Percentiles rank a stretch among this genome's conserved stretches.
These are phyloP conservation scores for Mya arenaria DNA, from an alignment of 1,140 invertebrate genomes.

Conservation along the genomic window DNA sequence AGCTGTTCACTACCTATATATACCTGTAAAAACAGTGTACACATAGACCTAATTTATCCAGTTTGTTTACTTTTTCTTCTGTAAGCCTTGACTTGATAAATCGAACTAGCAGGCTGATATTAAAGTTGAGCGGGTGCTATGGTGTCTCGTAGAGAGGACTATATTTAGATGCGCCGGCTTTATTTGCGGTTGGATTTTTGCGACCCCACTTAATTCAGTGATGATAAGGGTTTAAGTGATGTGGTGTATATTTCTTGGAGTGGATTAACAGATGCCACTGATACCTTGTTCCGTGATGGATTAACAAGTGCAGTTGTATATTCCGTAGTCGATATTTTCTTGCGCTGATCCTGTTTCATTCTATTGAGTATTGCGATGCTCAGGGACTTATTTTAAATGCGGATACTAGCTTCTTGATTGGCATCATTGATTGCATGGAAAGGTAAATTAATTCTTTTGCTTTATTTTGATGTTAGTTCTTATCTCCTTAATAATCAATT, in stretches of 20 bases:
- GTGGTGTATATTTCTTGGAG: neutral
- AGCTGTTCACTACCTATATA: neutral
- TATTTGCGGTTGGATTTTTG: neutral
- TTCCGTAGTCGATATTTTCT: neutral
- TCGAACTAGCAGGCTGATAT: constrained; percentile 14
- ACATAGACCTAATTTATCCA: constrained; percentile 38
- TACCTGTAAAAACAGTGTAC: neutral
- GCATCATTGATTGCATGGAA: too few species aligned
- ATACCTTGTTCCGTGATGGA: neutral
- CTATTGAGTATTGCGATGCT: too few species aligned
- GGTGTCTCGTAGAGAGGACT: neutral
- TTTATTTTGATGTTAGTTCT: too few species aligned
- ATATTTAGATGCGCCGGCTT: neutral
- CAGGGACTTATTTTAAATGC: too few species aligned
- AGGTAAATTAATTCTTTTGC: too few species aligned
- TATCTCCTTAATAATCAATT: too few species aligned
- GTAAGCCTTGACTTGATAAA: constrained; percentile 44
- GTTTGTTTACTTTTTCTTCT: constrained; percentile 45
- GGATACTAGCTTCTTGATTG: too few species aligned
- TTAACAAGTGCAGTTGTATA: too few species aligned
- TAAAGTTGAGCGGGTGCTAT: constrained; percentile 25
- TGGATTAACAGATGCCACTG: neutral
- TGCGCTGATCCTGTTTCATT: too few species aligned
- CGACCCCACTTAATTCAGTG: neutral
- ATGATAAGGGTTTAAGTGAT: neutral